Evolutionary conservation across 2,113 vertebrate genomes (phyloP).

Genomic region (Xiphorhynchus elegans): DNA sequence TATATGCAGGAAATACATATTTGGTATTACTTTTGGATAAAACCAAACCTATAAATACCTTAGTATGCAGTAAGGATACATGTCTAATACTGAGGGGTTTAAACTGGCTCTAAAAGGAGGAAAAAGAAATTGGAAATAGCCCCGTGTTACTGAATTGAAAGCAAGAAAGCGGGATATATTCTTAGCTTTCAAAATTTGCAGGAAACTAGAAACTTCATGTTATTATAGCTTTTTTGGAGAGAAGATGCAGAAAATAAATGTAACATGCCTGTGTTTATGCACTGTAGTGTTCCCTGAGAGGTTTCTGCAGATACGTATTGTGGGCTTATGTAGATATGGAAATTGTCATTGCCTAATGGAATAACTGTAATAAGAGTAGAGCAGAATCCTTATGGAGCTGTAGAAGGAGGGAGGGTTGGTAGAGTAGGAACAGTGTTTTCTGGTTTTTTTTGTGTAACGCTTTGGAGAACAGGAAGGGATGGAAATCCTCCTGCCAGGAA

Average conservation of each 20-base stretch:
- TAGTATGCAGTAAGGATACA: background rate
- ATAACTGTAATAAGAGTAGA: background rate
- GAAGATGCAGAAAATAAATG: background rate
- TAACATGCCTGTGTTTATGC: background rate
- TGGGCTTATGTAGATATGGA: background rate
- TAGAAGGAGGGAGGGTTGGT: background rate
- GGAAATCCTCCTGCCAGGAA: background rate
- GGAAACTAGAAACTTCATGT: background rate
- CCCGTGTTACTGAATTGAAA: background rate
- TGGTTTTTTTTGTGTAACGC: accelerated
- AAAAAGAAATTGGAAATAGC: background rate
- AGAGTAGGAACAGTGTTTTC: background rate
- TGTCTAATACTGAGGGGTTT: background rate
- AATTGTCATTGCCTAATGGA: background rate
- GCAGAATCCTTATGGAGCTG: background rate
- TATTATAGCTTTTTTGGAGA: background rate
- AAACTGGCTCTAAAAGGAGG: background rate
- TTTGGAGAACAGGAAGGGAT: background rate
- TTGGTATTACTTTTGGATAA: background rate
- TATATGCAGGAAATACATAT: background rate
- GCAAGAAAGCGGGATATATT: background rate
- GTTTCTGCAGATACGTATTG: accelerated
- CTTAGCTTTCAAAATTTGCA: background rate
- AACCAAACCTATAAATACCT: background rate
- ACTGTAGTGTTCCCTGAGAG: background rate